Base-by-base conservation (phyloP, 2,797 vertebrate species). In the Ctenochaetus hawaiiensis region DNA sequence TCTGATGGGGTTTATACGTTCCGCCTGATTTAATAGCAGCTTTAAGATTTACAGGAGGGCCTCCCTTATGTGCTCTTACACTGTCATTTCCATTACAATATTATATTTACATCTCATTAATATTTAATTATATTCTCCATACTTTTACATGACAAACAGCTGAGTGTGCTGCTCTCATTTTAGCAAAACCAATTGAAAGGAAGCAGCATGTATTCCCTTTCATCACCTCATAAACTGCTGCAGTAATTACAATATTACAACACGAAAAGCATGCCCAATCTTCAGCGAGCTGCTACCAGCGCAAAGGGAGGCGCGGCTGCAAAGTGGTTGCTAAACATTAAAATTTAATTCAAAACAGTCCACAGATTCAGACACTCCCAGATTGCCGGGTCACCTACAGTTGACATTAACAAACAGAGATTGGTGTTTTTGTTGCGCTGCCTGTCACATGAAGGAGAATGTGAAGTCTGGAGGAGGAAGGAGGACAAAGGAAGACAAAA, bases 271-370 rank as follows among this genome's bases (percentile, higher is more conserved):
- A 83, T 72, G 72, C 64, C 66, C 87, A 45, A 84, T 83, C 77
- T 74, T 67, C 86, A 52, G 72, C 77, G 49, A 68, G 77, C 72
- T 69, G 82, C 81, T 77, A 77, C 82, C 85, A 75, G 75, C 34
- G 23, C 73, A 67, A 77, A 75, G 67, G 69, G 79, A 89, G 84
- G 84, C 79, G 63, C 84, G 83, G 80, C 86, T 85, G 85, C 82
- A 83, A 86, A 90, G 84, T 78, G 89, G 83, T 78, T 83, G 86
- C 85, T 72, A 77, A 80, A 90, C 86, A 91, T 91, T 91, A 87
- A 89, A 90, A 92, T 93, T 91, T 79, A 84, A 93, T 93, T 93
- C 89, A 92, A 92, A 93, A 87, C 89, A 91, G 83, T 86, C 88
- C 84, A 76, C 74, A 62, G 87, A 90, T 89, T 91, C 89, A 89